phyloP scores from a whole-genome alignment of 2,113 vertebrate species.

The Typhlomys cinereus region DNA sequence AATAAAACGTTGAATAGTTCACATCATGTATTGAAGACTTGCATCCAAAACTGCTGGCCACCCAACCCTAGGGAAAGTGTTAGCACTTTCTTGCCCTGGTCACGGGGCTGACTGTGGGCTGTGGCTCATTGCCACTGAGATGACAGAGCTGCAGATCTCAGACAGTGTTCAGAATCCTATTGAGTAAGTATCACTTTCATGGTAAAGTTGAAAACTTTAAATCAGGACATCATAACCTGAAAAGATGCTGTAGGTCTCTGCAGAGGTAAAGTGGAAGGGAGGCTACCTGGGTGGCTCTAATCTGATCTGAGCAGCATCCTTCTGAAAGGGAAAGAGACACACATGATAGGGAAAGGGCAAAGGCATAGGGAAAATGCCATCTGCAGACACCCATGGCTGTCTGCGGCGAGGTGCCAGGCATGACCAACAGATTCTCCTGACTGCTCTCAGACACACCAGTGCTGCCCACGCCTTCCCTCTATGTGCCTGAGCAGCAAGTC shows the following conservation, averaged over 20 bases:
- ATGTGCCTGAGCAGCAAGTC: rapidly evolving
- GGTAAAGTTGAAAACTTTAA: not conserved
- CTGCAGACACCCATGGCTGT: not conserved
- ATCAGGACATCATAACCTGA: not conserved
- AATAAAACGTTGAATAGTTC: not conserved
- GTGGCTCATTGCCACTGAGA: not conserved
- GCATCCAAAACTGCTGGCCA: not conserved
- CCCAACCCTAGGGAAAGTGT: rapidly evolving
- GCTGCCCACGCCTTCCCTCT: not conserved
- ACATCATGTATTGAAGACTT: not conserved
- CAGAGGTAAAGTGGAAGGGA: not conserved
- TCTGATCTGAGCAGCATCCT: not conserved
- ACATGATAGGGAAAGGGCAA: not conserved
- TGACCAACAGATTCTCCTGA: not conserved
- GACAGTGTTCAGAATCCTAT: not conserved
- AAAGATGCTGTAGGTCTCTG: not conserved
- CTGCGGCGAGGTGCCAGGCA: too few relatives aligned
- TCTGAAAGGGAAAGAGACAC: not conserved
- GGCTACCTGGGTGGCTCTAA: not conserved
- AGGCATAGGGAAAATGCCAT: not conserved
- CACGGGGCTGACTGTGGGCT: not conserved
- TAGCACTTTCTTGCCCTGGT: not conserved
- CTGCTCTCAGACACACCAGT: not conserved
- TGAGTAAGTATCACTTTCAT: not conserved
- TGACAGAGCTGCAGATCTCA: not conserved